phyloP scores from a whole-genome alignment of 1,140 invertebrate genomes.

The Saccostrea glomerata region DNA sequence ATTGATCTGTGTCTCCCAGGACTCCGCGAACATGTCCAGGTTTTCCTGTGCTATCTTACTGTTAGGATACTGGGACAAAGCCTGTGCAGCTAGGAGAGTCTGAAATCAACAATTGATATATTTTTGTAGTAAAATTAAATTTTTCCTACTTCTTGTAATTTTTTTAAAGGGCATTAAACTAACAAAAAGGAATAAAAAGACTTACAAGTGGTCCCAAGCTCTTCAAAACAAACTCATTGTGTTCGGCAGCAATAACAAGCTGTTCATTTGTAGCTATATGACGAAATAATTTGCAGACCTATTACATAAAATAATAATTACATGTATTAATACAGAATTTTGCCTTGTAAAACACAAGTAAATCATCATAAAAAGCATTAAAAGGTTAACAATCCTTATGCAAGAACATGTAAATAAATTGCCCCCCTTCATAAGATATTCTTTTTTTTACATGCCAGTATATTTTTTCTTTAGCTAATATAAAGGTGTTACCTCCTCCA shows the following conservation, averaged over 20 bases:
- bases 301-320: conserved; percentile 3
- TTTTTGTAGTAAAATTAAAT: not conserved
- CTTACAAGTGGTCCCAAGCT: conserved; percentile 83
- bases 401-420: not conserved
- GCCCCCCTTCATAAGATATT: too few relatives aligned
- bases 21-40: conserved; percentile 97
- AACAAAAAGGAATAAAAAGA: not conserved
- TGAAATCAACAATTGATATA: conserved; percentile 79
- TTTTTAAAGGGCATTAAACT: not conserved
- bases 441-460: too few relatives aligned
- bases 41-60: conserved; percentile 98
- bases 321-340: too few relatives aligned
- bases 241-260: conserved; percentile 96
- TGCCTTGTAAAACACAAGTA: too few relatives aligned
- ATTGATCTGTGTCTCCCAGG: conserved; percentile 95
- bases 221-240: conserved; percentile 93
- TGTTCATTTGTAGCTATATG: conserved; percentile 96
- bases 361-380: too few relatives aligned
- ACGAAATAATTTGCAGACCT: conserved; percentile 97
- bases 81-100: conserved; percentile 95
- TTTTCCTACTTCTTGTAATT: not conserved
- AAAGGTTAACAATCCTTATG: too few relatives aligned
- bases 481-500: conserved; percentile 87
- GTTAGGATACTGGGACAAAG: conserved; percentile 92
- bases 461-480: too few relatives aligned